Evolutionary conservation across 2,113 vertebrate genomes (phyloP).

Genomic region (Crocuta crocuta): DNA sequence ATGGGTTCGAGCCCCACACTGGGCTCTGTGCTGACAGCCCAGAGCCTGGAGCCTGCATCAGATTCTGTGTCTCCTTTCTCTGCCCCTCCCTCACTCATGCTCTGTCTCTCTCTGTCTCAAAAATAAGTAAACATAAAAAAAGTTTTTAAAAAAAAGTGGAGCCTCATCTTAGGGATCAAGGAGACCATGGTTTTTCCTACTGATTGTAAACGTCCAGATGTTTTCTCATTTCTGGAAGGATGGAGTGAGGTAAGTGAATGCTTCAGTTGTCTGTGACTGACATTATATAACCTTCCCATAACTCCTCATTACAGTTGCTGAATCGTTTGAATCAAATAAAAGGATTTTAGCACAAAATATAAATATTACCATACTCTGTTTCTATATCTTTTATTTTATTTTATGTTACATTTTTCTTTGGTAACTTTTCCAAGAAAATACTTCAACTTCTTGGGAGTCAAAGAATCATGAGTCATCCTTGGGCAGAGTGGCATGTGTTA

Average conservation of each 20-base stretch:
- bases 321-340: background rate
- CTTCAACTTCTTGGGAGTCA: background rate
- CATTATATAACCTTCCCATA: background rate
- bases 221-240: background rate
- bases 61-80: no score
- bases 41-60: no score
- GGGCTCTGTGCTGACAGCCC: no score
- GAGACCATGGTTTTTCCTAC: background rate
- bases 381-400: no score
- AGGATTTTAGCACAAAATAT: background rate
- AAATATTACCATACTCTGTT: no score
- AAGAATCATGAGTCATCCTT: background rate
- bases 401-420: no score
- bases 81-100: no score
- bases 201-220: background rate
- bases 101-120: no score
- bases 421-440: background rate
- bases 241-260: background rate
- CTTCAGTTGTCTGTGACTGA: background rate
- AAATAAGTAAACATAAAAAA: no score
- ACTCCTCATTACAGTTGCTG: no score
- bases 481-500: fast-evolving
- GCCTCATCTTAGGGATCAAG: background rate
- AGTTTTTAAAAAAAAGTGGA: no score
- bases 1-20: no score